Base-by-base conservation (phyloP, 2,888 invertebrate genomes). In the Agriopis aurantiaria region DNA sequence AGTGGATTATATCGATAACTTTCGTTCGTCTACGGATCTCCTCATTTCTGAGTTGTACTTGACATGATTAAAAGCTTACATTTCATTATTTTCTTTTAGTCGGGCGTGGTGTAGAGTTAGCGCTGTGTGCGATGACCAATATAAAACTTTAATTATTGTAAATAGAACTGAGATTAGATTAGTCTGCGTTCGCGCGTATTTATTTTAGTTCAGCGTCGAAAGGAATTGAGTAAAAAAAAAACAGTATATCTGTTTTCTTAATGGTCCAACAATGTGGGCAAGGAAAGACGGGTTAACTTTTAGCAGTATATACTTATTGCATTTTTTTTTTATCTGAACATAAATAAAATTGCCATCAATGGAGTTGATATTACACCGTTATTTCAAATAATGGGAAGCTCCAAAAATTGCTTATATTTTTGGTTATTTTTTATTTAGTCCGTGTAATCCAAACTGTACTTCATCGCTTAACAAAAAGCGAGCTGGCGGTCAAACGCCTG, bases 161-260 rank as follows among this genome's bases (percentile, higher is more conserved):
- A 65, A 74, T 65, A 72, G 63, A 69, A 58, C 65, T 71, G 53
- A 68, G 56, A 63, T 68, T 70, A 70, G 53, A 12, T 76, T 77
- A 56, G 23, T 61, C 56, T 59, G 48, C 41, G 17, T 51, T 59
- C 10, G 46, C 58, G 58, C 23, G 56, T 78, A 77, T 76, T 78
- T 79, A 73, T 80, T 62, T n/a, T 49, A 77, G 73, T 77, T 80
- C 74, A 76, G 72, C 77, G 69, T 76, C 75, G 73, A 65, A 77
- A 83, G 85, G 86, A 87, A 86, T 85, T 84, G 85, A 87, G 80
- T 80, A 74, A 76, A 46, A n/a, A 49, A 48, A 9, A 23, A 23
- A 23, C 17, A 23, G 17, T 23, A 23, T 23, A 23, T 23, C 17
- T 1, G 17, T 58, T 58, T 58, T 46, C n/a, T 58, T 58, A 48